Evolutionary conservation across 2,888 invertebrate species (phyloP), one percentile per base, ranked within the genome.

Genomic region (Acrobasis suavella): DNA sequence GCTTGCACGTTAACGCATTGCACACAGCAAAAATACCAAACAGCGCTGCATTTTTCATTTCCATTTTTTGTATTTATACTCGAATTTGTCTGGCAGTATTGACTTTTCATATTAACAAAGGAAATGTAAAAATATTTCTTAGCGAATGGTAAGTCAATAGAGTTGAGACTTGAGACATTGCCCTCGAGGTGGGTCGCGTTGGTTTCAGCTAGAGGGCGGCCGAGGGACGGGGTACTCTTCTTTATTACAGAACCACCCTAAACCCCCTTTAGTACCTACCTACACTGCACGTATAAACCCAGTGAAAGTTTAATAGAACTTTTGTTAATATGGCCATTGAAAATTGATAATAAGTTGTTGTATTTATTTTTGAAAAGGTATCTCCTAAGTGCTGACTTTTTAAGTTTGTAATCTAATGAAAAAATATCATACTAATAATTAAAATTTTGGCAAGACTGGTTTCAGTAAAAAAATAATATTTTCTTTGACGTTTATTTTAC

Each of bases 191-290:
- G 79, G 85, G 75, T 74, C 72, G 72, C 71, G 74, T 76, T 75
- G 75, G 78, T 74, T 72, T 80, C 76, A 77, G 73, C 71, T n/a
- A n/a, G 75, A 67, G 70, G 65, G 72, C 73, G 72, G 82, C 80
- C 84, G 74, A 91, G 92, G 92, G 91, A 90, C 87, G 80, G 81
- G 85, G 87, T 92, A 93, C 93, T 93, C 92, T 91, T 89, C 92
- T 92, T 93, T 92, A 93, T 93, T 93, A 93, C 91, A 84, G 86
- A 82, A 80, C 85, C 83, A 81, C 77, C 73, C 72, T 78, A 76
- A 72, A 79, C 69, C 69, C 72, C 69, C 69, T 62, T 67, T 65
- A 72, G 72, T 76, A 77, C 72, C 77, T 80, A 81, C 75, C 77
- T 82, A 82, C 80, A 80, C 77, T 80, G 82, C 84, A 82, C 76